Conservation (phyloP, 2,797 vertebrate species). For the Gymnoscopelus microlampas region DNA sequence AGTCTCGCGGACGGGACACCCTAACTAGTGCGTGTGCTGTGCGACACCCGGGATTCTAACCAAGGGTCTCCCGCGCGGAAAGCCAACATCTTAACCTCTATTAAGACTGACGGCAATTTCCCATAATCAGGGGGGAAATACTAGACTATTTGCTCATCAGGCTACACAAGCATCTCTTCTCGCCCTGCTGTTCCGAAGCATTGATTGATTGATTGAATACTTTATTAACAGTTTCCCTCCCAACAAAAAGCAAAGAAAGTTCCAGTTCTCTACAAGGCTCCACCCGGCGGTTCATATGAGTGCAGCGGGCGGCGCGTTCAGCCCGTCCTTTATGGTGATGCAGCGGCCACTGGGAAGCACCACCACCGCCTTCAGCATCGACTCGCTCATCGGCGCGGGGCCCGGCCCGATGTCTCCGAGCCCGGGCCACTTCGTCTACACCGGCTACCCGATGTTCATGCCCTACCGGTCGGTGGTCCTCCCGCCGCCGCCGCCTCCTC, state of each 20-base stretch:
- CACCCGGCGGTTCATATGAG: slow-evolving; percentile 82
- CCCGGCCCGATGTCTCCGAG: slow-evolving; percentile 60
- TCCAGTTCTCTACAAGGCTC: slow-evolving; percentile 21
- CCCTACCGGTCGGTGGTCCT: slow-evolving; percentile 94
- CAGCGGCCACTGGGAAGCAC: slow-evolving; percentile 95
- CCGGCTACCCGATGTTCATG: slow-evolving; percentile 97
- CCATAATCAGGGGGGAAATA: no score
- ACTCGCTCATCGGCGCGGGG: slow-evolving; percentile 90
- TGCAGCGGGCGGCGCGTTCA: slow-evolving; percentile 80
- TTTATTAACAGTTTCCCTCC: no score
- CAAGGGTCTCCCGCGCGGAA: no score
- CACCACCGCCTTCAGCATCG: slow-evolving; percentile 95
- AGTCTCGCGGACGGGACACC: background rate
- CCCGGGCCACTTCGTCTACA: slow-evolving; percentile 93
- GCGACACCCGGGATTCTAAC: no score
- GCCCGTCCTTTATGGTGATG: slow-evolving; percentile 93
- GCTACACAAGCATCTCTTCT: background rate
- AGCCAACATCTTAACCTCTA: no score
- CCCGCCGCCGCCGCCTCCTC: slow-evolving; percentile 90
- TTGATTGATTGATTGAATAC: no score
- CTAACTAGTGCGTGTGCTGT: no score
- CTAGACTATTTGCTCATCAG: no score
- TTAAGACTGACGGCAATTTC: no score
- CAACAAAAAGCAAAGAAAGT: no score
- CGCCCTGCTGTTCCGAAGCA: background rate